Evolutionary conservation across 2,797 vertebrate genomes (phyloP).

Genomic region (Danio jaintianensis): DNA sequence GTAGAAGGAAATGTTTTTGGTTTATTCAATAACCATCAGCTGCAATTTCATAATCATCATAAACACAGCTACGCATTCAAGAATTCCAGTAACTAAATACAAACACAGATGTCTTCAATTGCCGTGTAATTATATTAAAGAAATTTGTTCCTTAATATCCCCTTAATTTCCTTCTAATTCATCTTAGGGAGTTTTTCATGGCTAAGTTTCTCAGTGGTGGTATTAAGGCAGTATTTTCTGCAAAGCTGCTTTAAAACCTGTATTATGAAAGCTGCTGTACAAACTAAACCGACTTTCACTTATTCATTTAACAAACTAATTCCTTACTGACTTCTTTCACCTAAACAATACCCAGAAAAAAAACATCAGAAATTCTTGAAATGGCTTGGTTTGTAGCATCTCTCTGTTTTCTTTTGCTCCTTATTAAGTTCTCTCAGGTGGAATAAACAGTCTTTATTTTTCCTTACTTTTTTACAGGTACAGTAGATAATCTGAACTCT

Average conservation of each 20-base stretch:
- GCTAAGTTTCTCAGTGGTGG: not conserved
- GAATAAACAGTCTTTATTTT: slow-evolving; percentile 46
- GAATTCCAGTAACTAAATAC: not conserved
- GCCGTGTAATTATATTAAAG: not conserved
- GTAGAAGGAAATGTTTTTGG: not conserved
- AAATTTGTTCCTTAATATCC: not conserved
- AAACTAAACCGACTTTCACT: not conserved
- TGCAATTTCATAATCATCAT: not conserved
- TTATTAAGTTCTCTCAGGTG: slow-evolving; percentile 62
- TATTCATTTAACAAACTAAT: not conserved
- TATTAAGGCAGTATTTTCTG: not conserved
- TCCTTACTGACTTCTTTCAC: not conserved
- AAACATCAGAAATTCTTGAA: not conserved
- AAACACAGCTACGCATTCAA: not conserved
- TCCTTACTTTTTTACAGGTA: not conserved
- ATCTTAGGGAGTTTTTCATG: not conserved
- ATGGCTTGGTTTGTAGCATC: not conserved
- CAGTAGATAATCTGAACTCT: slow-evolving; percentile 17
- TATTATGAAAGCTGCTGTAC: not conserved
- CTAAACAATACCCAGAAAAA: slow-evolving; percentile 12
- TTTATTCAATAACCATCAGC: slow-evolving; percentile 5
- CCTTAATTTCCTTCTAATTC: not conserved
- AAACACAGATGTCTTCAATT: not conserved
- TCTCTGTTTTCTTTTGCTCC: slow-evolving; percentile 61
- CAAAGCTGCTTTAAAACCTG: slow-evolving; percentile 1